These are phyloP conservation scores for Oryzias sinensis DNA, from an alignment of 2,797 vertebrate genomes.

Conservation along the genomic window DNA sequence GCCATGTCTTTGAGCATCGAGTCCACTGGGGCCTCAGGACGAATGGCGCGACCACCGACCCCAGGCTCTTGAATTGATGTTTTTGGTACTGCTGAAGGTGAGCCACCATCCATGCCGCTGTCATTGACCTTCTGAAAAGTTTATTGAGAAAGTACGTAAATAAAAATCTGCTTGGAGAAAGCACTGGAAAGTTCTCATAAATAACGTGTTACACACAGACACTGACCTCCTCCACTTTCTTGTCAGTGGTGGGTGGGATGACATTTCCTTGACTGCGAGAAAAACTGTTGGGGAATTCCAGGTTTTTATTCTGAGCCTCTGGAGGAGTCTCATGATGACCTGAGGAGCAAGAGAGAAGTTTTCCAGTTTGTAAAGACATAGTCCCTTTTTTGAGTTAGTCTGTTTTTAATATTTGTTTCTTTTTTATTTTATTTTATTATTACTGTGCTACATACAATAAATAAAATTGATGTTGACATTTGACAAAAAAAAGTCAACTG, in stretches of 20 bases:
- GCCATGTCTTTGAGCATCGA: conserved; percentile 96
- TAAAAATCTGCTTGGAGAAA: neutral
- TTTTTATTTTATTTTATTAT: too few species aligned
- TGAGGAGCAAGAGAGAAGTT: conserved; percentile 40
- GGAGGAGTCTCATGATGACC: conserved; percentile 96
- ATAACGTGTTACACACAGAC: neutral
- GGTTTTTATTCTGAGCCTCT: conserved; percentile 90
- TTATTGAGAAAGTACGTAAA: neutral
- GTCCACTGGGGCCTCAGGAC: conserved; percentile 88
- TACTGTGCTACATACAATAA: too few species aligned
- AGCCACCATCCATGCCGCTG: conserved; percentile 77
- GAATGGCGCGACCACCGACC: conserved; percentile 28
- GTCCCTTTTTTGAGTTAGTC: too few species aligned
- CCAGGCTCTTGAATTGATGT: conserved; percentile 81
- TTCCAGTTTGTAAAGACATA: too few species aligned
- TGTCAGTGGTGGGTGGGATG: conserved; percentile 88
- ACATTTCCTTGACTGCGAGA: conserved; percentile 88
- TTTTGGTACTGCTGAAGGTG: conserved; percentile 66
- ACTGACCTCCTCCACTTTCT: conserved; percentile 80
- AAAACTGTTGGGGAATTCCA: conserved; percentile 92
- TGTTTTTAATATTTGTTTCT: too few species aligned
- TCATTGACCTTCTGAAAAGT: conserved; percentile 79
- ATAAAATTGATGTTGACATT: too few species aligned
- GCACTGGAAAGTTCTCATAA: neutral
- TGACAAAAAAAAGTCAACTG: too few species aligned